These are phyloP conservation scores for Scaptomyza polygonia DNA, from an alignment of 2,888 invertebrate species.

Conservation along the genomic window DNA sequence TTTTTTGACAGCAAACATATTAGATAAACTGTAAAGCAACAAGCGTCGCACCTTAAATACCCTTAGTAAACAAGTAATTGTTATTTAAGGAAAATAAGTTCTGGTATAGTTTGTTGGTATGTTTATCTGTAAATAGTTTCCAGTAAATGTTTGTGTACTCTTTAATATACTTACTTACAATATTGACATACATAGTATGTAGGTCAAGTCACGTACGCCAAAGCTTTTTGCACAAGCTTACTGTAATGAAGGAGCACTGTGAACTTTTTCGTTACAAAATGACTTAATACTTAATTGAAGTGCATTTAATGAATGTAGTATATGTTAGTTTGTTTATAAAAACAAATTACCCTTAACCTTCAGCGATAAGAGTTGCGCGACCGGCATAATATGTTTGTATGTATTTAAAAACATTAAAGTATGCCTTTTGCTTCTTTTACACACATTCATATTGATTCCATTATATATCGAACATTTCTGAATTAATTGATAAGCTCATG, in stretches of 20 bases:
- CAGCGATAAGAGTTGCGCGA: constrained; percentile 18
- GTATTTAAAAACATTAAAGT: not conserved
- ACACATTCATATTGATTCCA: not conserved
- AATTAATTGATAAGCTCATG: constrained; percentile 9
- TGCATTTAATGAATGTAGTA: not conserved
- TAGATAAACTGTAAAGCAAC: not conserved
- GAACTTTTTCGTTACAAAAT: not conserved
- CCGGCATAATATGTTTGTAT: not conserved
- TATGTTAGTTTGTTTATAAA: constrained; percentile 1
- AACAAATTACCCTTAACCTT: constrained; percentile 21
- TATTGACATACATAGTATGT: not conserved
- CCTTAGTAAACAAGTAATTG: constrained; percentile 1
- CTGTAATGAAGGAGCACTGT: not conserved
- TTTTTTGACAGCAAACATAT: constrained; percentile 12
- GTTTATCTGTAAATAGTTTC: not conserved
- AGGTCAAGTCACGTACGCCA: not conserved
- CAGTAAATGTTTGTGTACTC: not conserved
- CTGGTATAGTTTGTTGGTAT: not conserved
- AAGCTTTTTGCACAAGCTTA: constrained; percentile 8
- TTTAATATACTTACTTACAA: not conserved
- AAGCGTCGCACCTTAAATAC: constrained; percentile 12
- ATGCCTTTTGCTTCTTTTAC: constrained; percentile 10
- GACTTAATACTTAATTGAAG: not conserved
- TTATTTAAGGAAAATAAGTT: not conserved
- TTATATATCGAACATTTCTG: not conserved